Percentiles rank a stretch among this genome's conserved stretches.
Evolutionary conservation across 2,113 vertebrate species (phyloP).

Genomic region (Phainopepla nitens): DNA sequence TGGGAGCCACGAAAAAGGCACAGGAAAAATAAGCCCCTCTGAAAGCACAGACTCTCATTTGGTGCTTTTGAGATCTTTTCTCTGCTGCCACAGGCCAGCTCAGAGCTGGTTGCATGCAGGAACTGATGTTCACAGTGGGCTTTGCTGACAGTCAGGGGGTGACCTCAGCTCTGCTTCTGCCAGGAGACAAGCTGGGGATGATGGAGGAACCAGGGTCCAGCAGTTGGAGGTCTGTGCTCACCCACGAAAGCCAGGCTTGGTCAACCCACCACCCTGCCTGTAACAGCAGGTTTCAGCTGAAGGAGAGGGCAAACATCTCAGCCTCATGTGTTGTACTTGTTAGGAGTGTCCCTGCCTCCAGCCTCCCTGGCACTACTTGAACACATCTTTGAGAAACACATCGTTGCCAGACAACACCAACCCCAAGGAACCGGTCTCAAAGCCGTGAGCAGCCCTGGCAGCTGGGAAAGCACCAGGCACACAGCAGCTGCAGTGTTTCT

Average conservation of each 20-base stretch:
- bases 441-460: background rate
- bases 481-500: background rate
- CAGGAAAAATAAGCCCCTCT: too few species aligned
- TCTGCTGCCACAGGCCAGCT: background rate
- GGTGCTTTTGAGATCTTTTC: background rate
- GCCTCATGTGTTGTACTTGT: background rate
- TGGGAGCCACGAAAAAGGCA: accelerated
- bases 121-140: background rate
- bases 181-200: background rate
- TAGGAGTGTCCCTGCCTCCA: background rate
- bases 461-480: background rate
- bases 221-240: background rate
- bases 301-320: background rate
- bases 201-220: background rate
- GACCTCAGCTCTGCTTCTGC: background rate
- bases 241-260: background rate
- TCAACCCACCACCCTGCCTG: background rate
- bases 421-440: background rate
- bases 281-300: background rate
- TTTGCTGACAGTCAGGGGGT: background rate
- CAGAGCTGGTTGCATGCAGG: background rate
- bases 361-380: background rate
- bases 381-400: background rate
- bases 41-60: background rate
- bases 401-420: background rate